Percentiles rank a stretch among this genome's conserved stretches.
These are phyloP conservation scores for Agriopis aurantiaria DNA, from an alignment of 2,888 invertebrate species.

Conservation along the genomic window DNA sequence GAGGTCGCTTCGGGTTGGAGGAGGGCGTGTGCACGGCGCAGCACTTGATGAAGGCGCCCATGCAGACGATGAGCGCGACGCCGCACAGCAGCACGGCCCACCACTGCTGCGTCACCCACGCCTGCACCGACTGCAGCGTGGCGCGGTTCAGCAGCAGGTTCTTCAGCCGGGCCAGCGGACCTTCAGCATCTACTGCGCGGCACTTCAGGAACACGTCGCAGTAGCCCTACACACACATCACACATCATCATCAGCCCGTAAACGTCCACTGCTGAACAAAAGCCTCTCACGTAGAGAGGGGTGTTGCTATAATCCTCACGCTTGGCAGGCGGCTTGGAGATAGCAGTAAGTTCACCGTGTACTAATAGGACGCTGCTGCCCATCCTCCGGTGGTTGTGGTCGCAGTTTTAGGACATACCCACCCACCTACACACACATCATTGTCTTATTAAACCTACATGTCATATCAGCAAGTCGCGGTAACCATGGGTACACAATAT, in stretches of 20 bases:
- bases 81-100: conserved; percentile 97
- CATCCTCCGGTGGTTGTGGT: too few relatives aligned
- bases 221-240: conserved; percentile 90
- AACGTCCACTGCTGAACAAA: too few relatives aligned
- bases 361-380: too few relatives aligned
- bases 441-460: too few relatives aligned
- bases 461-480: too few relatives aligned
- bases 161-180: conserved; percentile 98
- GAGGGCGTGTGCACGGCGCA: conserved; percentile 99
- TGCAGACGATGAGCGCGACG: conserved; percentile 96
- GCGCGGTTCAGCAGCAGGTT: conserved; percentile 97
- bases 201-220: conserved; percentile 99
- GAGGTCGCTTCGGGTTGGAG: conserved; percentile 98
- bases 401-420: too few relatives aligned
- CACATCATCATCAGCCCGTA: neutral
- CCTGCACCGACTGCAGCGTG: conserved; percentile 94
- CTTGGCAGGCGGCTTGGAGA: too few relatives aligned
- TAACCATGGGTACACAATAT: too few relatives aligned
- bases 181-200: conserved; percentile 99
- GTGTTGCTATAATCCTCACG: too few relatives aligned
- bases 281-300: too few relatives aligned
- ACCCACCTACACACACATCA: conserved; percentile 22
- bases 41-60: conserved; percentile 99
- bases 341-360: too few relatives aligned
- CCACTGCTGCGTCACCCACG: conserved; percentile 98